Base-by-base conservation (phyloP, 1,140 invertebrate genomes). In the Sinella curviseta region DNA sequence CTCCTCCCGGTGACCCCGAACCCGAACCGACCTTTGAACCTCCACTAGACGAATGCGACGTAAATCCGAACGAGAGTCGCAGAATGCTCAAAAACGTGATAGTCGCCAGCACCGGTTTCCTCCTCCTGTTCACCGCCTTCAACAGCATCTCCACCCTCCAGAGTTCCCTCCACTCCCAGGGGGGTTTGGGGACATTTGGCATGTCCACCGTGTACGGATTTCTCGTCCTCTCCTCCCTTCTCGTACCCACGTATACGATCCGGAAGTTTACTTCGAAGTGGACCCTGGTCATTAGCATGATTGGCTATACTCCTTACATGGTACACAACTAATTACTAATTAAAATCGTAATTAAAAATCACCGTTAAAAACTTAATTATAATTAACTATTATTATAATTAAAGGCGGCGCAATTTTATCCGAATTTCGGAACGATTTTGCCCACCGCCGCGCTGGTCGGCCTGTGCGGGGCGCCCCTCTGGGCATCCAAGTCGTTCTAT, bases 401-500 rank as follows among this genome's bases (percentile, higher is more conserved):
- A n/a, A n/a, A n/a, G 84, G 94, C 90, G 4, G 93, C 95, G 1
- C 97, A 99, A 87, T 96, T 98, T 84, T 94, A 95, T 84, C 95
- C 96, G 0, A 89, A 89, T 77, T 96, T 95, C 87, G 95, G 94
- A 85, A 96, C 95, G 0, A 89, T 99, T 30, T 93, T 97, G n/a
- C 96, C 96, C 0, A 93, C 95, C 24, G 95, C 96, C 2, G 92
- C 97, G 0, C 87, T 94, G n/a, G 89, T 95, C 17, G 97, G 97
- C 80, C 87, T 97, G 33, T 95, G 95, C 0, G 96, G 95, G 0
- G 96, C 96, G 0, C 96, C 96, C 39, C 93, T 98, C 91, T 98
- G 97, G 97, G 94, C 95, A 0, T 95, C 97, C 1, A 96, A 98
- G 87, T 96, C 96, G 74, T 96, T 95, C 0, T 99, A 99, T 85